Evolutionary conservation across 2,888 invertebrate species (phyloP), one percentile per base, ranked within the genome.

Genomic region (Drosophila suboccidentalis): DNA sequence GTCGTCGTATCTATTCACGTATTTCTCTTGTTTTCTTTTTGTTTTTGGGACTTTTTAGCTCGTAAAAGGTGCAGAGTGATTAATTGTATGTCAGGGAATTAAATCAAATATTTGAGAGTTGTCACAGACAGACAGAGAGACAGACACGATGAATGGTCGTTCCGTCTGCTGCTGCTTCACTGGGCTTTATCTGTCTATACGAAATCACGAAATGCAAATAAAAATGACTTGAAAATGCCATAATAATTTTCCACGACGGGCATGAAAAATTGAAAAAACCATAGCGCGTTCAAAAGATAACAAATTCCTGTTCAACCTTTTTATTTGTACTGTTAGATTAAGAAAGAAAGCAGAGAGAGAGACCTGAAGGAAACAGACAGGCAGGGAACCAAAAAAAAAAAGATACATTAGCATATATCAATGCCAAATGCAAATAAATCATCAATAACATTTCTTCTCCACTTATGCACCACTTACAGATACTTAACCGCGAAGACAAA

Each of bases 341-440:
- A 41, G 50, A 43, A 68, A 51, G 73, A 49, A 58, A 58, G 58
- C 66, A 65, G 50, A 50, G 15, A 34, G 19, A 50, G 34, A 34
- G 29, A 51, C 32, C 50, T 19, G 43, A 19, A 29, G 34, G 41
- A 39, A 29, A 39, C 19, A 19, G 32, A 39, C 5, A 43, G 73
- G 43, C 36, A 38, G 36, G 38, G 38, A 38, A 38, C 38, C 5
- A 26, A 6, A 38, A 6, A 26, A 26, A 38, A 11, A 47, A 47
- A 65, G 57, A 64, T 80, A 88, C 87, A 87, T 87, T 90, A 87
- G 87, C 87, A 87, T 87, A 87, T 87, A 87, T 87, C 87, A 87
- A 86, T 87, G 87, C 87, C 90, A 88, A 86, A 90, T 87, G 87
- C 87, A 87, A 87, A 87, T 87, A 87, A 87, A 87, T 87, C 87